phyloP scores from a whole-genome alignment of 2,888 invertebrate genomes.

The Lasius platythorax region DNA sequence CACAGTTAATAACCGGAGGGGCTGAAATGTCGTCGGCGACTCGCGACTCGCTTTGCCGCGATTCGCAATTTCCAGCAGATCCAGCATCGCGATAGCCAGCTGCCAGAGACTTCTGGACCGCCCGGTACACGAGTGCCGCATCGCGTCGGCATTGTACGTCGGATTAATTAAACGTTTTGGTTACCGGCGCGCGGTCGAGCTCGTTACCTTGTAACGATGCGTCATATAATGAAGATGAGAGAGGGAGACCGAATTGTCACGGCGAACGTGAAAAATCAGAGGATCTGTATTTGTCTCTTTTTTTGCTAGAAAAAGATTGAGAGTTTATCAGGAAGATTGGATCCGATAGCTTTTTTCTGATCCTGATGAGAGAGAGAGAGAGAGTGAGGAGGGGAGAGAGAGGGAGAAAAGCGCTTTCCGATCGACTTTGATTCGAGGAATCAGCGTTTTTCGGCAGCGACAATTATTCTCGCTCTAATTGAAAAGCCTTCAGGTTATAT shows the following conservation, averaged over 20 bases:
- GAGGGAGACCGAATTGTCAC: slow-evolving; percentile 50
- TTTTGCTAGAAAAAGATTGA: not conserved
- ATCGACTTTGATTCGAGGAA: slow-evolving; percentile 28
- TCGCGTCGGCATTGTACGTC: slow-evolving; percentile 62
- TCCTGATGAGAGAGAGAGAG: not conserved
- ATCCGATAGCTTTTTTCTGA: not conserved
- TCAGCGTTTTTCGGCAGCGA: slow-evolving; percentile 47
- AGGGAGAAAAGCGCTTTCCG: slow-evolving; percentile 5
- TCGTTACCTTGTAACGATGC: slow-evolving; percentile 69
- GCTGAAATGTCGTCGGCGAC: slow-evolving; percentile 68
- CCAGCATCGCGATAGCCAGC: slow-evolving; percentile 37
- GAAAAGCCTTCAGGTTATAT: slow-evolving; percentile 43
- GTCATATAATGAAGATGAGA: slow-evolving; percentile 43
- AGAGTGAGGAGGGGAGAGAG: not conserved
- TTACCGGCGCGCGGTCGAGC: slow-evolving; percentile 66
- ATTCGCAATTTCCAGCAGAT: slow-evolving; percentile 59
- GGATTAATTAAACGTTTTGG: slow-evolving; percentile 74
- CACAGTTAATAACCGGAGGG: slow-evolving; percentile 75
- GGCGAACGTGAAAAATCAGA: slow-evolving; percentile 56
- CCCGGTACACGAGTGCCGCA: slow-evolving; percentile 36
- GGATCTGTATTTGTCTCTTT: not conserved
- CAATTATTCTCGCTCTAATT: slow-evolving; percentile 46
- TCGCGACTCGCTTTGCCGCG: slow-evolving; percentile 38
- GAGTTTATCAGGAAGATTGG: not conserved
- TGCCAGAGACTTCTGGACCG: slow-evolving; percentile 53